Evolutionary conservation across 2,113 vertebrate species (phyloP).

Genomic region (Drymodes brunneopygia): DNA sequence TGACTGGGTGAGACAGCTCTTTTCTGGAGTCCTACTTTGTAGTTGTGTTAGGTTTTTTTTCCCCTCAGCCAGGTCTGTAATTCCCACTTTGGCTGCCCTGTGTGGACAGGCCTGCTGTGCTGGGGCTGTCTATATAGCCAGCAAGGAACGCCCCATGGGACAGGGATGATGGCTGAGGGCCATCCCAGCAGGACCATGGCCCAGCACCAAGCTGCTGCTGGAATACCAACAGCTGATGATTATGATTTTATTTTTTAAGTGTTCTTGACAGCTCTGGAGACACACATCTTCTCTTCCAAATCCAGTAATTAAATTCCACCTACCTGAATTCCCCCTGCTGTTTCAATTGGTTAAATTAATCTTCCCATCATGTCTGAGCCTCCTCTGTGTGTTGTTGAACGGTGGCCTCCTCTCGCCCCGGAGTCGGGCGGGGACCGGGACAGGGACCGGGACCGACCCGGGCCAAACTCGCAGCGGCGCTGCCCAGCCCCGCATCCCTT

Average conservation of each 20-base stretch:
- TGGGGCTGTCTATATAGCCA: neutral
- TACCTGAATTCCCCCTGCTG: slow-evolving; percentile 51
- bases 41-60: rapidly evolving
- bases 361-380: slow-evolving; percentile 37
- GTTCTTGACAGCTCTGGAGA: slow-evolving; percentile 47
- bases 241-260: slow-evolving; percentile 63
- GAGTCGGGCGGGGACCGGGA: neutral
- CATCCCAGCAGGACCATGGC: neutral
- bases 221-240: neutral
- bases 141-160: neutral
- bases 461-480: neutral
- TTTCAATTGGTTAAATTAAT: slow-evolving; percentile 49
- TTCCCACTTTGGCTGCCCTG: neutral
- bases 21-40: neutral
- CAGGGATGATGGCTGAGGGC: neutral
- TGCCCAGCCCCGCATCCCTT: neutral
- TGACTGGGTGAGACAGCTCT: neutral
- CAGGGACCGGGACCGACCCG: neutral
- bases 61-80: neutral
- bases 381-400: neutral
- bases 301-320: slow-evolving; percentile 56
- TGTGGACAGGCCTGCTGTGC: neutral
- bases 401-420: neutral
- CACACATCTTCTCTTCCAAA: slow-evolving; percentile 37
- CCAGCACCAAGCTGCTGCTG: neutral